Evolutionary conservation across 2,888 invertebrate genomes (phyloP).

Genomic region (Caenorhabditis sinica): DNA sequence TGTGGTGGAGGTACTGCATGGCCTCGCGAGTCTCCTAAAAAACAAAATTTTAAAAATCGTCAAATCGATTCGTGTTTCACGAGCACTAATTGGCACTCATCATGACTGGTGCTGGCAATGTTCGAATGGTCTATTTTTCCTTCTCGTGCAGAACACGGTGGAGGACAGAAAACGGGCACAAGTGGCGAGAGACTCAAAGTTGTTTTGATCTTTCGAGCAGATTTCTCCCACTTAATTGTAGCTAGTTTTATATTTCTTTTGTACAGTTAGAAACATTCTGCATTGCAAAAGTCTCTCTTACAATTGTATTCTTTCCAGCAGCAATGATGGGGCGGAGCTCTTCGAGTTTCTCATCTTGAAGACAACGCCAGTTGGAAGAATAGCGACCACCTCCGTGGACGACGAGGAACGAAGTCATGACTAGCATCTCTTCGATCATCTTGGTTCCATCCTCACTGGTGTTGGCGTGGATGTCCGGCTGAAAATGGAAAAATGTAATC

Average conservation of each 20-base stretch:
- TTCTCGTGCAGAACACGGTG: neutral
- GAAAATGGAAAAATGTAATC: neutral
- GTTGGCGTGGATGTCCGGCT: neutral
- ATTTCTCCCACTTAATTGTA: no score
- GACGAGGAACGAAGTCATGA: neutral
- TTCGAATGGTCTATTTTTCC: neutral
- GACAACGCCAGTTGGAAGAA: no score
- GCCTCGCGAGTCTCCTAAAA: conserved; percentile 29
- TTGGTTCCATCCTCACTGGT: neutral
- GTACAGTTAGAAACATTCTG: no score
- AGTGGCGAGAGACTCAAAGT: neutral
- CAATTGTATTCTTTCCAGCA: neutral
- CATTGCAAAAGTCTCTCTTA: neutral
- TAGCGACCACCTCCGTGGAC: neutral
- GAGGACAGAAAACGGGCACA: neutral
- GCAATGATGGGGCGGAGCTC: neutral
- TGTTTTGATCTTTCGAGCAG: no score
- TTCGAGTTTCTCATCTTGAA: neutral
- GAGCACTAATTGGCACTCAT: neutral
- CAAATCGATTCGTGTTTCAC: neutral
- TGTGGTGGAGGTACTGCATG: neutral
- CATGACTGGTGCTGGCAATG: neutral
- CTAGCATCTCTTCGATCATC: neutral
- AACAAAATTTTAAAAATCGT: neutral
- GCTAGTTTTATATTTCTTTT: no score